phyloP scores from a whole-genome alignment of 2,888 invertebrate genomes.

The Drosophila paracracens region DNA sequence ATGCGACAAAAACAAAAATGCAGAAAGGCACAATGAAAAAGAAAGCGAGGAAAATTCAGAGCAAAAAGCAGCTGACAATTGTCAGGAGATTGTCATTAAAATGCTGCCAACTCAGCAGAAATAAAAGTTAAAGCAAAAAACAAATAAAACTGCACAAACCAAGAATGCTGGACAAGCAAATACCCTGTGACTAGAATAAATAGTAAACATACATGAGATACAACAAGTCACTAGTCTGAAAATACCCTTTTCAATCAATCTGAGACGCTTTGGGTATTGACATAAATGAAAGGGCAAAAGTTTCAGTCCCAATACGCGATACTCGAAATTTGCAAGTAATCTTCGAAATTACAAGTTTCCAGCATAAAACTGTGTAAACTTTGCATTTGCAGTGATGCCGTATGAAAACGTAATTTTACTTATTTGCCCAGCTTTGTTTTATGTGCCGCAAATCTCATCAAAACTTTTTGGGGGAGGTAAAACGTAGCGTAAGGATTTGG shows the following conservation, averaged over 20 bases:
- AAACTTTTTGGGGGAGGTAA: conserved; percentile 12
- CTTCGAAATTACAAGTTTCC: conserved; percentile 53
- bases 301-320: conserved; percentile 20
- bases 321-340: conserved; percentile 46
- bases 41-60: conserved; percentile 6
- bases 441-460: conserved; percentile 34
- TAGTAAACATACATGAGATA: not conserved
- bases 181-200: not conserved
- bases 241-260: not conserved
- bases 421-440: not conserved
- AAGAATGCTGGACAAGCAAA: not conserved
- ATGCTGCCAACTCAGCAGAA: conserved; percentile 40
- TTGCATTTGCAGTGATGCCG: conserved; percentile 21
- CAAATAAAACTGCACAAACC: not conserved
- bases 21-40: conserved; percentile 3
- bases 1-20: conserved; percentile 15
- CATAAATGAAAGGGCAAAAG: conserved; percentile 39
- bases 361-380: conserved; percentile 35
- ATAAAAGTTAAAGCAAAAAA: not conserved
- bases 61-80: conserved; percentile 45
- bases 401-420: conserved; percentile 12
- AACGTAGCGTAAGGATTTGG: conserved; percentile 26
- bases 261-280: not conserved
- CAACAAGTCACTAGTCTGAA: not conserved
- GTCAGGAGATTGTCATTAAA: conserved; percentile 57